Percentiles rank a stretch among this genome's conserved stretches.
Evolutionary conservation across 2,888 invertebrate genomes (phyloP).

Genomic region (Amiota mariae): DNA sequence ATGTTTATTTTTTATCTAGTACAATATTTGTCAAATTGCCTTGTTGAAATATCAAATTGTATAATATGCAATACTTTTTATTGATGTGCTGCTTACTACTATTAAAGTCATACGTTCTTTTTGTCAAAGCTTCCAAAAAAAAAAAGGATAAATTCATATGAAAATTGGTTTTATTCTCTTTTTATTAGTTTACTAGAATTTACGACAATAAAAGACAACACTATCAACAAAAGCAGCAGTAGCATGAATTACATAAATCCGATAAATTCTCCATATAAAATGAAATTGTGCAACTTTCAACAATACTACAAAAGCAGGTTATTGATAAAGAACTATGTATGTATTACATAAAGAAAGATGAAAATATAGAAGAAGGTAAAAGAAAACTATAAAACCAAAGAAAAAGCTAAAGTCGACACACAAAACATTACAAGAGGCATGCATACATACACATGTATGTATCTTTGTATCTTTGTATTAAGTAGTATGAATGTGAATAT

Average conservation of each 20-base stretch:
- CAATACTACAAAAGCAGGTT: slow-evolving; percentile 18
- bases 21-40: too few species aligned
- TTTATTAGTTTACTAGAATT: background rate
- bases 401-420: slow-evolving; percentile 32
- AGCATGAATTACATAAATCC: slow-evolving; percentile 53
- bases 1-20: too few species aligned
- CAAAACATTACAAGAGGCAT: background rate
- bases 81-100: too few species aligned
- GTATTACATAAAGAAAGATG: background rate
- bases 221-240: slow-evolving; percentile 41
- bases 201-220: slow-evolving; percentile 21
- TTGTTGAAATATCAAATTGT: too few species aligned
- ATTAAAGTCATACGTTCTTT: too few species aligned
- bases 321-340: slow-evolving; percentile 3
- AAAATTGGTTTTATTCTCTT: too few species aligned
- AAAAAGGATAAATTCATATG: too few species aligned
- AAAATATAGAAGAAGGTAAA: slow-evolving; percentile 25
- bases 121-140: too few species aligned
- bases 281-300: slow-evolving; percentile 47
- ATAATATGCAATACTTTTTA: too few species aligned
- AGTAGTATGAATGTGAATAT: background rate
- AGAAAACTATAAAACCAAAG: slow-evolving; percentile 5
- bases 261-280: slow-evolving; percentile 46
- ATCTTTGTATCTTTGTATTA: background rate
- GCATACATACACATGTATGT: background rate